These are phyloP conservation scores for Epinephelus lanceolatus DNA, from an alignment of 2,113 vertebrate genomes.

Conservation along the genomic window DNA sequence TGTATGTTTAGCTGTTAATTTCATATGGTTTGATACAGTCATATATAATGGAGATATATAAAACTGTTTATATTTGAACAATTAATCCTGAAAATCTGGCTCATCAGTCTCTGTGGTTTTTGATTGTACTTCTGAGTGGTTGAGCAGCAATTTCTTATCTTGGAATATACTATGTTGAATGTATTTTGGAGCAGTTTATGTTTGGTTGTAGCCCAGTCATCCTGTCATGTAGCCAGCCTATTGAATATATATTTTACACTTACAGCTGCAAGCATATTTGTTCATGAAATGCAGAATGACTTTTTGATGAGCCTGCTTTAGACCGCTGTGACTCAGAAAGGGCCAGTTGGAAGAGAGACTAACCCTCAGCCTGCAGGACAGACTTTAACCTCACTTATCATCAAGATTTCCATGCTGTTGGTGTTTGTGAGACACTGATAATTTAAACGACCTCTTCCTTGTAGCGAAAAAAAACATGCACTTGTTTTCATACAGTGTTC, in stretches of 20 bases:
- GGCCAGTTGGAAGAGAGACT: neutral
- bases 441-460: neutral
- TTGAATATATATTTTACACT: neutral
- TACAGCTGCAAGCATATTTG: conserved; percentile 13
- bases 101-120: conserved; percentile 16
- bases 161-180: neutral
- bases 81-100: conserved; percentile 25
- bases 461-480: neutral
- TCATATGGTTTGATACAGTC: conserved; percentile 3
- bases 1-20: neutral
- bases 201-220: conserved; percentile 2
- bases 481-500: conserved; percentile 18
- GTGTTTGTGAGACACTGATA: conserved; percentile 3
- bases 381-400: conserved; percentile 5
- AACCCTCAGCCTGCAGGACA: neutral
- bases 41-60: neutral
- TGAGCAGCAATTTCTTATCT: conserved; percentile 15
- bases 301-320: neutral
- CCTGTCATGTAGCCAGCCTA: conserved; percentile 10
- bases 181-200: conserved; percentile 4
- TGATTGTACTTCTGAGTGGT: conserved; percentile 7
- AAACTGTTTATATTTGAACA: conserved; percentile 22
- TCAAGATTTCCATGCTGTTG: neutral
- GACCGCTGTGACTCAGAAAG: neutral
- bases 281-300: neutral